These are phyloP conservation scores for Tyrophagus putrescentiae DNA, from an alignment of 1,140 invertebrate genomes.

Conservation along the genomic window DNA sequence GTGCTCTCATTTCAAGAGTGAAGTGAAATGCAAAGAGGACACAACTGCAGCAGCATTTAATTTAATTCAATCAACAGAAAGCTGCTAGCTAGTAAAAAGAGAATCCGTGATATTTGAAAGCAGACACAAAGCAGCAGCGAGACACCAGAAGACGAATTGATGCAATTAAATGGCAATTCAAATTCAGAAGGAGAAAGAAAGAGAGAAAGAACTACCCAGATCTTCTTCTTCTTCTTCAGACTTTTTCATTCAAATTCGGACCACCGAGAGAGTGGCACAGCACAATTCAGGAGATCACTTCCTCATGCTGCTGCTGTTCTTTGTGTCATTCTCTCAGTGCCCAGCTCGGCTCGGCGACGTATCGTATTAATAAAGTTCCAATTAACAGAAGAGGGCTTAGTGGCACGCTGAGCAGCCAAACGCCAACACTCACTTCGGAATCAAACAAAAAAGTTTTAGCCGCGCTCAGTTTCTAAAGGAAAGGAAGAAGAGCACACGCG, in stretches of 20 bases:
- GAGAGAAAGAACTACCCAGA: no score
- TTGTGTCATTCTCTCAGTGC: neutral
- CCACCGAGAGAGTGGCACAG: no score
- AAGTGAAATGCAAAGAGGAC: neutral
- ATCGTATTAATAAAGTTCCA: constrained; percentile 11
- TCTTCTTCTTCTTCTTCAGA: no score
- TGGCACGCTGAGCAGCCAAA: neutral
- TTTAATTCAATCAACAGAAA: neutral
- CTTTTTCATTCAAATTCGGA: no score
- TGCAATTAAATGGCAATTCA: constrained; percentile 14
- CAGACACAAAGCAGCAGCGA: neutral
- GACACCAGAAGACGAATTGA: constrained; percentile 9
- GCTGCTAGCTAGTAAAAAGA: neutral
- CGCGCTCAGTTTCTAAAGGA: no score
- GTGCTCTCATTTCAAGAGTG: neutral
- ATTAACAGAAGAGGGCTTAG: constrained; percentile 5
- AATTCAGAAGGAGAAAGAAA: no score
- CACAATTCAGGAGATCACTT: no score
- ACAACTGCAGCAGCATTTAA: neutral
- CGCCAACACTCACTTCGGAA: no score
- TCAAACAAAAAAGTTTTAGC: no score
- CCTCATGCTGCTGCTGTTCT: neutral
- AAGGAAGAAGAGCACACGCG: no score
- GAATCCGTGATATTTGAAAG: neutral
- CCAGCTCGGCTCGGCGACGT: no score